phyloP scores from a whole-genome alignment of 2,888 invertebrate species.

The Callosobruchus maculatus region DNA sequence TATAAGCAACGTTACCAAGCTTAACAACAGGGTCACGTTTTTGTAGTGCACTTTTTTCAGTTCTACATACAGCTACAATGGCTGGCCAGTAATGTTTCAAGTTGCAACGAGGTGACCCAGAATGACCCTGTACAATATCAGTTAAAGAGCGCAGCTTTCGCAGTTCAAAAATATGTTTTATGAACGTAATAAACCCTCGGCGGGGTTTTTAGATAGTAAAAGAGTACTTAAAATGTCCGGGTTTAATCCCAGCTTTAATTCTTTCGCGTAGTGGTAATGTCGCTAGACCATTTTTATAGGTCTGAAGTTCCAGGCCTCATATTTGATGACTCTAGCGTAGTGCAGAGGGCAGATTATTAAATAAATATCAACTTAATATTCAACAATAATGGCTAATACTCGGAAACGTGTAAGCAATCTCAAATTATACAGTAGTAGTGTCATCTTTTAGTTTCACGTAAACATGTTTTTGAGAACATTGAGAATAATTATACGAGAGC shows the following conservation, averaged over 20 bases:
- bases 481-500: too few species aligned
- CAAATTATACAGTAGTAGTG: too few species aligned
- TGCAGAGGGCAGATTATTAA: neutral
- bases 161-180: neutral
- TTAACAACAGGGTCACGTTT: too few species aligned
- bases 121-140: neutral
- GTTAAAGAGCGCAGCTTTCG: neutral
- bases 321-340: neutral
- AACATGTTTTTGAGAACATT: too few species aligned
- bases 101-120: neutral
- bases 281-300: neutral
- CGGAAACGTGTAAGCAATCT: too few species aligned
- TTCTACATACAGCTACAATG: too few species aligned
- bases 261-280: neutral
- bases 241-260: neutral
- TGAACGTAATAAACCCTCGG: neutral
- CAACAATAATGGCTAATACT: neutral
- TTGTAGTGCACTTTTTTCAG: too few species aligned
- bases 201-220: neutral
- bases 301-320: neutral
- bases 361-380: neutral
- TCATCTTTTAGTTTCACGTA: too few species aligned
- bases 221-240: neutral
- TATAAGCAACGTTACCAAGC: too few species aligned
- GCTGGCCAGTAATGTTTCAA: too few species aligned